A percentile compares a stretch with the other conserved stretches of the same genome.
These are phyloP conservation scores for Aurelia sp. DNA, from an alignment of 30 jellyfish, hydroid and myxozoan genomes.

Conservation along the genomic window DNA sequence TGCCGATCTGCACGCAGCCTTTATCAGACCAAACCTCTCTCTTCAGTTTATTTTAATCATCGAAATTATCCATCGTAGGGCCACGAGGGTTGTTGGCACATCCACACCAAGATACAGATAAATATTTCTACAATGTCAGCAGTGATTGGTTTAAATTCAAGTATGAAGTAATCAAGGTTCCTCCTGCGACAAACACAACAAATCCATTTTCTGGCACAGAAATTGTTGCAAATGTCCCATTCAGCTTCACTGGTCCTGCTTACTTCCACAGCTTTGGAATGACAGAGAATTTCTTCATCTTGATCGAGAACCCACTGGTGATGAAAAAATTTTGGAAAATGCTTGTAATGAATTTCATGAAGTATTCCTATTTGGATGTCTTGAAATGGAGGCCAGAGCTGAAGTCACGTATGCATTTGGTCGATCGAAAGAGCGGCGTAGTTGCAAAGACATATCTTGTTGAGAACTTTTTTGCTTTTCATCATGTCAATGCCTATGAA, in stretches of 20 bases:
- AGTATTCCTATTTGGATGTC: constrained; percentile 62
- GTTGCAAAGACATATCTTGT: constrained; percentile 24
- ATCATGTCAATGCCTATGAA: constrained; percentile 83
- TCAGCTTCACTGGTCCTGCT: constrained; percentile 58
- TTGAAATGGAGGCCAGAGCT: constrained; percentile 76
- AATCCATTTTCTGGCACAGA: constrained; percentile 65
- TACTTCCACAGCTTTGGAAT: constrained; percentile 85
- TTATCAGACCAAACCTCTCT: background rate
- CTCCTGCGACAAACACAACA: constrained; percentile 15
- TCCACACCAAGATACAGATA: constrained; percentile 66
- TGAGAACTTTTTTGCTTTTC: constrained; percentile 62
- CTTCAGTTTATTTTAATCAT: background rate
- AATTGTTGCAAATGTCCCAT: constrained; percentile 49
- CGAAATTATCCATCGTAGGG: constrained; percentile 14
- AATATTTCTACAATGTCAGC: constrained; percentile 50
- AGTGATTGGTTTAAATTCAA: constrained; percentile 7
- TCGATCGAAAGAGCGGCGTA: constrained; percentile 70
- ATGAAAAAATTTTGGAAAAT: constrained; percentile 19
- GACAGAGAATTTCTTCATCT: constrained; percentile 61
- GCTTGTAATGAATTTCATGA: constrained; percentile 65
- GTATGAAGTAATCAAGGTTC: constrained; percentile 57
- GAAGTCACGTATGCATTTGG: constrained; percentile 61
- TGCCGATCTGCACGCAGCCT: too few species aligned
- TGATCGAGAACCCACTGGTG: constrained; percentile 72
- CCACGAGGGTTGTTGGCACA: constrained; percentile 72